Base-by-base conservation (phyloP, 92 coral and sea anemone genomes). In the Paragorgia papillata region DNA sequence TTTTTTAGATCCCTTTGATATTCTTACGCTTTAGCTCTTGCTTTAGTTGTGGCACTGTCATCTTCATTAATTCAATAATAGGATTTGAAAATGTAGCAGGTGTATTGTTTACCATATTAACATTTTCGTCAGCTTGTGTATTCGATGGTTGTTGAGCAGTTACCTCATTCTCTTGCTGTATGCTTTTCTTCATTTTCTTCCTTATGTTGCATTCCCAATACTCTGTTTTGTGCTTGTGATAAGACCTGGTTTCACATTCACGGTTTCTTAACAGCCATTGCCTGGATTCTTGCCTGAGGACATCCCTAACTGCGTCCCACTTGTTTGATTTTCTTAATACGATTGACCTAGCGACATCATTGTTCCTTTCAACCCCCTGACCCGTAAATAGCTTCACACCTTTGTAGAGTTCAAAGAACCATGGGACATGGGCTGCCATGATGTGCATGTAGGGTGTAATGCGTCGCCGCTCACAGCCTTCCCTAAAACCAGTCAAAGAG, bases 401-500 rank as follows among this genome's bases (percentile, higher is more conserved):
- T 33, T 66, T 57, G 33, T 57, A 70, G 33, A 46, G 14, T 69
- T 81, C 41, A 2, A 88, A 62, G 43, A 88, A 88, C 74, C 62
- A 61, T 48, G 89, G 92, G 28, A 88, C 79, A 58, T 85, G 87
- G 35, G 67, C 82, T 8, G 68, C 82, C 84, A 81, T 31, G 32
- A 85, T 81, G 49, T 77, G 89, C 77, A 76, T 81, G 61, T 85
- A 85, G 0, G 85, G 92, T 2, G 89, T 88, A 0, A 88, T 82
- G 22, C 87, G 15, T 18, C 12, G n/a, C 43, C 80, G 43, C 66
- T 77, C 65, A 67, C 67, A 83, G 9, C 87, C 84, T 46, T 66
- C 79, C 21, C 74, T 15, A 17, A 63, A 19, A n/a, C 80, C 80
- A 14, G 32, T 51, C 21, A 84, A 62, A 9, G 75, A 33, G 9